Evolutionary conservation across 2,888 invertebrate species (phyloP).

Genomic region (Tanypteryx hageni): DNA sequence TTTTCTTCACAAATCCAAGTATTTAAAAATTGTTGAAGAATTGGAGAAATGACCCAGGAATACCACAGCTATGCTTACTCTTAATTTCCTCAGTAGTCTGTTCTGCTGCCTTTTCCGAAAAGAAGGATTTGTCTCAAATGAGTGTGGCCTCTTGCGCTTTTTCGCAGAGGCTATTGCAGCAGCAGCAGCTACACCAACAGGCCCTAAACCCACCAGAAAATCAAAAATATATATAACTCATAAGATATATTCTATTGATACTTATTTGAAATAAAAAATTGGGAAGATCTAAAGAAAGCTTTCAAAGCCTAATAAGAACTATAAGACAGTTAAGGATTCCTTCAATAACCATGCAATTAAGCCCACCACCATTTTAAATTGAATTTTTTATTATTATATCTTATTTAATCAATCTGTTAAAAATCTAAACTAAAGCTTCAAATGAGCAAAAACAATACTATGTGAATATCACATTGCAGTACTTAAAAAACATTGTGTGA

Average conservation of each 20-base stretch:
- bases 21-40: neutral
- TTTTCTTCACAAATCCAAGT: neutral
- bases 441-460: too few species aligned
- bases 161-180: conserved; percentile 97
- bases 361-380: too few species aligned
- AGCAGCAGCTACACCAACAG: conserved; percentile 97
- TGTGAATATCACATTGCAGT: too few species aligned
- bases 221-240: neutral
- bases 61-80: conserved; percentile 78
- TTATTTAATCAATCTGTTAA: too few species aligned
- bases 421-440: too few species aligned
- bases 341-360: too few species aligned
- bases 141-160: conserved; percentile 95
- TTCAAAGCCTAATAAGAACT: neutral
- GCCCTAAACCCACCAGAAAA: conserved; percentile 79
- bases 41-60: neutral
- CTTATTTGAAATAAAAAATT: too few species aligned
- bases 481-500: too few species aligned
- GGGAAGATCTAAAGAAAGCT: neutral
- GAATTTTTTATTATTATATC: too few species aligned
- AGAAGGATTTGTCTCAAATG: conserved; percentile 98
- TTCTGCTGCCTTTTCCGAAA: conserved; percentile 97
- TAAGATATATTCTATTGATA: too few species aligned
- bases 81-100: conserved; percentile 89
- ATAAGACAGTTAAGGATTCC: neutral